phyloP scores from a whole-genome alignment of 2,797 vertebrate genomes.

The Urosaurus nigricauda region DNA sequence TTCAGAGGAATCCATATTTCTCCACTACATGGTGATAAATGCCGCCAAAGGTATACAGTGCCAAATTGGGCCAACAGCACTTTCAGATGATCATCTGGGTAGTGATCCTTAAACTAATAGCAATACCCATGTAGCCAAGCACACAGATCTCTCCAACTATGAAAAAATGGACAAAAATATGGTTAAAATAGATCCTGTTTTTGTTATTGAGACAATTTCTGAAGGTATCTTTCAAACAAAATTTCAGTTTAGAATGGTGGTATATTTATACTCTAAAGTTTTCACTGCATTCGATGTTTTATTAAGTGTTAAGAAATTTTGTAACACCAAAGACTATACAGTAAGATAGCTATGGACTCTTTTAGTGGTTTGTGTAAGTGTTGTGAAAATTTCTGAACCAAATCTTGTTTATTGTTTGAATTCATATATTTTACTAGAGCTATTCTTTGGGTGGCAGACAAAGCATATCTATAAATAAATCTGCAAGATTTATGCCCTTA shows the following conservation, averaged over 20 bases:
- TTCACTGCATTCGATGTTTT: constrained; percentile 35
- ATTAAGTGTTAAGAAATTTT: constrained; percentile 33
- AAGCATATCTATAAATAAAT: neutral
- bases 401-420: neutral
- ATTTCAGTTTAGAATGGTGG: constrained; percentile 9
- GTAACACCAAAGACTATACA: constrained; percentile 6
- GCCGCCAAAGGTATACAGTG: neutral
- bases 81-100: neutral
- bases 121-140: neutral
- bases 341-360: neutral
- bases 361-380: neutral
- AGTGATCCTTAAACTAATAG: neutral
- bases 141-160: too few species aligned
- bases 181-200: neutral
- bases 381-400: neutral
- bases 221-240: constrained; percentile 13
- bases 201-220: neutral
- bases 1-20: neutral
- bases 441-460: neutral
- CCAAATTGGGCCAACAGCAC: neutral
- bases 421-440: neutral
- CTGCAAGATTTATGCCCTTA: neutral
- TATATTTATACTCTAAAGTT: constrained; percentile 13
- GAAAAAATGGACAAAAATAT: neutral
- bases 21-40: neutral